phyloP scores from a whole-genome alignment of 2,113 vertebrate species.

The Gobiocypris rarus region DNA sequence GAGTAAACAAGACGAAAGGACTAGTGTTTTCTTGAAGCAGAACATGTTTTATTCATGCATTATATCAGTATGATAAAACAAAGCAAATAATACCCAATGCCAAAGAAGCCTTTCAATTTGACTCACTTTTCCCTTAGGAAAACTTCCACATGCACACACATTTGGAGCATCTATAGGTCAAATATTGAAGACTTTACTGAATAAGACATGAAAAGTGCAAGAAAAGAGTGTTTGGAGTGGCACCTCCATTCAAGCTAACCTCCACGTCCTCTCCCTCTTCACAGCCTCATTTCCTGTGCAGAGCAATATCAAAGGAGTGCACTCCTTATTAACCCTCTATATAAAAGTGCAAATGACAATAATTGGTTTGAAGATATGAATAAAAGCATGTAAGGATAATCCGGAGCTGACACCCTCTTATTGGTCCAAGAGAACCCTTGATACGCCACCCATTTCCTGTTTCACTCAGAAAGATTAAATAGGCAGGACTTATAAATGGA shows the following conservation, averaged over 20 bases:
- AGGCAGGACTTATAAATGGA: neutral
- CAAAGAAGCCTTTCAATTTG: constrained; percentile 18
- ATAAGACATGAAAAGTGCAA: constrained; percentile 31
- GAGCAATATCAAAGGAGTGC: constrained; percentile 69
- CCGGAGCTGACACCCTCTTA: constrained; percentile 61
- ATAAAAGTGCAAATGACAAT: constrained; percentile 71
- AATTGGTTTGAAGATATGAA: constrained; percentile 75
- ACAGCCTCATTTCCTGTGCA: constrained; percentile 51
- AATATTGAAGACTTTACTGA: constrained; percentile 18
- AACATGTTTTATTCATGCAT: constrained; percentile 21
- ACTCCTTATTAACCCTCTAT: constrained; percentile 74
- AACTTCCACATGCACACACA: neutral
- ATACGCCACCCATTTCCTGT: constrained; percentile 38
- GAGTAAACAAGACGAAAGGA: constrained; percentile 8
- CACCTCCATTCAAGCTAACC: constrained; percentile 29
- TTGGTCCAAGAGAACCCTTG: constrained; percentile 26
- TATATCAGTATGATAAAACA: constrained; percentile 19
- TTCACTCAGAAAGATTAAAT: constrained; percentile 15
- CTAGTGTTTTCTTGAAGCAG: neutral
- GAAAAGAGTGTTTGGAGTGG: constrained; percentile 25
- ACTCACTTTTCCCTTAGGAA: neutral
- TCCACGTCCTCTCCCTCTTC: constrained; percentile 2
- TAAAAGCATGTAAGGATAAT: constrained; percentile 73
- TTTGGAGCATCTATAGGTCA: constrained; percentile 24
- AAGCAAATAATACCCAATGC: constrained; percentile 1